phyloP scores from a whole-genome alignment of 2,888 invertebrate genomes.

The Metellina segmentata region DNA sequence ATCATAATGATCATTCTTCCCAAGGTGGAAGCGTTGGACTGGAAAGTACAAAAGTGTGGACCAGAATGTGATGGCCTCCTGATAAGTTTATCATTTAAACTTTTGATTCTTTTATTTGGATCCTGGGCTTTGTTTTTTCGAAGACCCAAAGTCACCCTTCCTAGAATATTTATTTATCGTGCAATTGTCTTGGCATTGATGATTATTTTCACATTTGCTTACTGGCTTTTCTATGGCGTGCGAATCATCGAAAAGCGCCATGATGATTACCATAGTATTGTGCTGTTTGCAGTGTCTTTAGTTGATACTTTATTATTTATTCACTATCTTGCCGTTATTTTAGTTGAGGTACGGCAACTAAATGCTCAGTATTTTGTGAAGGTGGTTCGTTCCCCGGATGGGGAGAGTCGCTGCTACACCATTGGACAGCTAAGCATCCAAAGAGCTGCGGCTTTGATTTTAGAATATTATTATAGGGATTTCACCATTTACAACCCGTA shows the following conservation, averaged over 20 bases:
- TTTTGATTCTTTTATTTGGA: constrained; percentile 92
- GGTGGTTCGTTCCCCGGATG: constrained; percentile 96
- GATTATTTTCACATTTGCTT: constrained; percentile 95
- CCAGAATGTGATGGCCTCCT: constrained; percentile 97
- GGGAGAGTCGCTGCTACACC: constrained; percentile 92
- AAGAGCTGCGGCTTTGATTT: constrained; percentile 94
- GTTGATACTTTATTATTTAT: constrained; percentile 96
- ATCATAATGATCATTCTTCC: constrained; percentile 97
- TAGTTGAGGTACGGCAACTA: constrained; percentile 95
- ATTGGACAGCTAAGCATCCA: constrained; percentile 94
- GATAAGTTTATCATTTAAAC: constrained; percentile 93
- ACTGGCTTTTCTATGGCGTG: constrained; percentile 98
- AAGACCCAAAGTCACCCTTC: constrained; percentile 91
- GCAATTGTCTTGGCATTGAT: constrained; percentile 93
- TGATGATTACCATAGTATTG: constrained; percentile 88
- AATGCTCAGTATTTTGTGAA: constrained; percentile 88
- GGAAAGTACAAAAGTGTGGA: constrained; percentile 85
- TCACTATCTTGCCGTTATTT: constrained; percentile 94
- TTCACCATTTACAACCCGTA: constrained; percentile 98
- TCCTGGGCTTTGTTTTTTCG: constrained; percentile 96
- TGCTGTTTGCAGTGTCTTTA: constrained; percentile 94
- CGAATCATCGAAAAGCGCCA: constrained; percentile 84
- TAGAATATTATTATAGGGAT: constrained; percentile 97
- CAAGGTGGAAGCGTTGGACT: constrained; percentile 84
- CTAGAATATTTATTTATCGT: constrained; percentile 93